phyloP scores from a whole-genome alignment of 2,113 vertebrate species.

The Chinchilla lanigera region DNA sequence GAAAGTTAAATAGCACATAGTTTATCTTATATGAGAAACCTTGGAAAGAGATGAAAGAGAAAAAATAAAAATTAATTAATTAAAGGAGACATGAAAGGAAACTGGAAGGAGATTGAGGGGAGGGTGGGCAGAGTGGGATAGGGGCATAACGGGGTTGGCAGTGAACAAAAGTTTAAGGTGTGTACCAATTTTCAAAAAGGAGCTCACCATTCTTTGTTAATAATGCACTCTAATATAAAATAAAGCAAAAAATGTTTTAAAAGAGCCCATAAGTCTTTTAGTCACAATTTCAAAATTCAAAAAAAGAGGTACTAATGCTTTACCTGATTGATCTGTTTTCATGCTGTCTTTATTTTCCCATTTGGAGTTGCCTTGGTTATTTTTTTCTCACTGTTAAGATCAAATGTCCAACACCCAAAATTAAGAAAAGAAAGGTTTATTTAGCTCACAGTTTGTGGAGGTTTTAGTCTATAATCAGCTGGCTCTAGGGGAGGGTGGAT shows the following conservation, averaged over 20 bases:
- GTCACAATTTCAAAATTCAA: background rate
- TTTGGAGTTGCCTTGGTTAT: too few relatives aligned
- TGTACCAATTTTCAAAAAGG: background rate
- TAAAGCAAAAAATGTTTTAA: background rate
- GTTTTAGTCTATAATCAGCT: too few relatives aligned
- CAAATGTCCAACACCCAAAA: too few relatives aligned
- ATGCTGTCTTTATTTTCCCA: background rate
- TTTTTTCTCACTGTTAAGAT: too few relatives aligned
- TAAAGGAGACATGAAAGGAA: background rate
- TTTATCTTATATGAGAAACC: background rate
- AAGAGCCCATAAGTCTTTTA: background rate
- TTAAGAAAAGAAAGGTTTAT: too few relatives aligned
- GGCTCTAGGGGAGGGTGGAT: too few relatives aligned
- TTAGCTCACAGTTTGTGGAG: too few relatives aligned
- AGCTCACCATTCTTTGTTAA: background rate
- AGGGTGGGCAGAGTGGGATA: rapidly evolving
- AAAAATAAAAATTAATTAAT: background rate
- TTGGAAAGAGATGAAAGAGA: background rate
- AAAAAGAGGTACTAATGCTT: background rate
- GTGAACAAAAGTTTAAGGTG: background rate
- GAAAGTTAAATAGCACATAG: background rate
- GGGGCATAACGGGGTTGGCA: background rate
- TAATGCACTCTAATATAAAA: background rate
- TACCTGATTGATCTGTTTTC: background rate
- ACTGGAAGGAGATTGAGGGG: background rate